A percentile compares a stretch with the other conserved stretches of the same genome.
These are phyloP conservation scores for Anomalospiza imberbis DNA, from an alignment of 2,797 vertebrate species.

Conservation along the genomic window DNA sequence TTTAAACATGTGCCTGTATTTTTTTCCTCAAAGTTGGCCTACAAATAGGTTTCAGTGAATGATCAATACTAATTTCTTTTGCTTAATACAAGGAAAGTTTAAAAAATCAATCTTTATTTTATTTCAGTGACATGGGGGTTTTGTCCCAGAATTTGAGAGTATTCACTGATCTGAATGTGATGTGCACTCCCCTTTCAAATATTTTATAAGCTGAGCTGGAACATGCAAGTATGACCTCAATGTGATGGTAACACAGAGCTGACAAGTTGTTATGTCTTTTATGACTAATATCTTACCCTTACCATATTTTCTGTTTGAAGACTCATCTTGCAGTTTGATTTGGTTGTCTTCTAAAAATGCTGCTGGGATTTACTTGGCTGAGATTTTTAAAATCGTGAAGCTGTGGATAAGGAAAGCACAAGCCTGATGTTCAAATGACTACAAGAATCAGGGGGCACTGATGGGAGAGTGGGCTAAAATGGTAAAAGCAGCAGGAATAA, in stretches of 20 bases:
- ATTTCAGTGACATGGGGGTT: neutral
- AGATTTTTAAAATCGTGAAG: neutral
- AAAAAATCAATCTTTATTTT: neutral
- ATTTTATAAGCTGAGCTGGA: neutral
- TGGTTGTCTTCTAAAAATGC: neutral
- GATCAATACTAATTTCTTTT: neutral
- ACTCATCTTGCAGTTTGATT: neutral
- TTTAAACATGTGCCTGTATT: rapidly evolving
- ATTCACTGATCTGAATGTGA: neutral
- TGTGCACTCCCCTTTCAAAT: neutral
- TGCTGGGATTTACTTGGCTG: neutral
- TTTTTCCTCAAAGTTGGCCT: neutral
- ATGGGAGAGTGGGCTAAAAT: neutral
- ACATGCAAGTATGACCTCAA: neutral
- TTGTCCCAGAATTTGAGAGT: neutral
- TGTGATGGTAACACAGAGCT: neutral
- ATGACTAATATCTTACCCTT: neutral
- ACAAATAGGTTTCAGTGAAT: neutral
- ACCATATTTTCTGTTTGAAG: neutral
- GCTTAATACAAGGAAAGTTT: neutral
- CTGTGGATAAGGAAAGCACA: neutral
- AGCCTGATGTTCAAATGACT: neutral
- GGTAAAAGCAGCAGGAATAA: neutral
- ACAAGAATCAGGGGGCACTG: neutral
- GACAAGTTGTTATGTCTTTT: neutral